A percentile compares a stretch with the other conserved stretches of the same genome.
These are phyloP conservation scores for Drosophila tristis DNA, from an alignment of 1,140 invertebrate genomes.

Conservation along the genomic window DNA sequence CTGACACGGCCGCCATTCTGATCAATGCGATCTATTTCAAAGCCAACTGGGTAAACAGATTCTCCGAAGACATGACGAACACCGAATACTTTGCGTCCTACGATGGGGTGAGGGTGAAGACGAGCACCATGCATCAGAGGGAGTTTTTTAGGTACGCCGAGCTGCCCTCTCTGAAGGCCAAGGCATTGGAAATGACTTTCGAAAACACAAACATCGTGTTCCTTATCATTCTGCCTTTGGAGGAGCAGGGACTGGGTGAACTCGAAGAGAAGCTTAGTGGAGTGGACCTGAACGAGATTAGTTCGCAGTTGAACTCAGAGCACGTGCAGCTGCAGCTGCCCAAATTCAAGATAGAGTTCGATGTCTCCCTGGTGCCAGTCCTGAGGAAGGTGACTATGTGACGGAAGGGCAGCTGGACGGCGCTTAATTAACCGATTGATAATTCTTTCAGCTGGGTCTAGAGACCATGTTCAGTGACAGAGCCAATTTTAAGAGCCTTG, in stretches of 20 bases:
- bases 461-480: constrained; percentile 85
- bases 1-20: constrained; percentile 85
- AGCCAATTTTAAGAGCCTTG: constrained; percentile 87
- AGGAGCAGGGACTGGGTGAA: constrained; percentile 84
- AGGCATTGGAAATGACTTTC: constrained; percentile 57
- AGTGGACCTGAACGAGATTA: constrained; percentile 66
- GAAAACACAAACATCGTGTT: constrained; percentile 85
- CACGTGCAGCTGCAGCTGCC: constrained; percentile 85
- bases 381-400: constrained; percentile 84
- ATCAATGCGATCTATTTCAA: constrained; percentile 88
- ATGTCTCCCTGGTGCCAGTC: constrained; percentile 84
- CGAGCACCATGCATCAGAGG: constrained; percentile 86
- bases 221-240: constrained; percentile 86
- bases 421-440: not conserved
- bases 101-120: constrained; percentile 59
- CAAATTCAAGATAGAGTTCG: constrained; percentile 87
- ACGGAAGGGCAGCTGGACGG: not conserved
- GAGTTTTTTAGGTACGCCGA: constrained; percentile 59
- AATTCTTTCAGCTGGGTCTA: constrained; percentile 83
- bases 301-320: constrained; percentile 49
- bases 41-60: constrained; percentile 52
- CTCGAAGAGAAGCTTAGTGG: constrained; percentile 84
- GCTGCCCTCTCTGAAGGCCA: constrained; percentile 52
- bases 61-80: constrained; percentile 42
- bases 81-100: constrained; percentile 44